Evolutionary conservation across 2,888 invertebrate genomes (phyloP).

Genomic region (Blera fallax): DNA sequence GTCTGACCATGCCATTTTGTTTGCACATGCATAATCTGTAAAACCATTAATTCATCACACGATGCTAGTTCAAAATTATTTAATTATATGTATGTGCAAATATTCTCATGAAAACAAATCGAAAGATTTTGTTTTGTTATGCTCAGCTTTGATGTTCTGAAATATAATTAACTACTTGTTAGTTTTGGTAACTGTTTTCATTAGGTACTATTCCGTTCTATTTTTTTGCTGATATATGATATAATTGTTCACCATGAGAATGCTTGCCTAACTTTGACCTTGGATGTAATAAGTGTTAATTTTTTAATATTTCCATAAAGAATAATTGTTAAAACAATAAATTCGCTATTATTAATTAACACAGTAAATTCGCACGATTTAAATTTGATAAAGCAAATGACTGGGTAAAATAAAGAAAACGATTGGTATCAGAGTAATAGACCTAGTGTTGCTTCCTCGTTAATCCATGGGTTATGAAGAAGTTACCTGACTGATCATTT

Average conservation of each 20-base stretch:
- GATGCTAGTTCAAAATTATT: too few species aligned
- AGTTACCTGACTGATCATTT: too few species aligned
- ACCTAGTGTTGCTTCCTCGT: not conserved
- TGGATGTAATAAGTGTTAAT: not conserved
- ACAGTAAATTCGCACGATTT: not conserved
- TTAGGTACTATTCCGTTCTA: not conserved
- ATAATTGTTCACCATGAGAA: not conserved
- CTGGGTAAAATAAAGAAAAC: not conserved
- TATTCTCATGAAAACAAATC: not conserved
- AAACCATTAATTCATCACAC: too few species aligned
- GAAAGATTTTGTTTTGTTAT: not conserved
- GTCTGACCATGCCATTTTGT: too few species aligned
- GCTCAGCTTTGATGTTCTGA: too few species aligned
- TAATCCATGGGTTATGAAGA: not conserved
- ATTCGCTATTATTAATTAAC: not conserved
- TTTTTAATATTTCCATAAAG: not conserved
- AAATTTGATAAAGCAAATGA: not conserved
- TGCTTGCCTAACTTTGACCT: not conserved
- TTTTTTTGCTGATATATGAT: not conserved
- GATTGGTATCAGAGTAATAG: not conserved
- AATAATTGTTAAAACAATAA: not conserved
- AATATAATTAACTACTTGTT: not conserved
- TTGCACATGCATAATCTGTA: too few species aligned
- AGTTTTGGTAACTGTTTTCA: not conserved
- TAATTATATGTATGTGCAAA: too few species aligned